phyloP scores from a whole-genome alignment of 2,113 vertebrate genomes.

The Haplotaxodon microlepis region DNA sequence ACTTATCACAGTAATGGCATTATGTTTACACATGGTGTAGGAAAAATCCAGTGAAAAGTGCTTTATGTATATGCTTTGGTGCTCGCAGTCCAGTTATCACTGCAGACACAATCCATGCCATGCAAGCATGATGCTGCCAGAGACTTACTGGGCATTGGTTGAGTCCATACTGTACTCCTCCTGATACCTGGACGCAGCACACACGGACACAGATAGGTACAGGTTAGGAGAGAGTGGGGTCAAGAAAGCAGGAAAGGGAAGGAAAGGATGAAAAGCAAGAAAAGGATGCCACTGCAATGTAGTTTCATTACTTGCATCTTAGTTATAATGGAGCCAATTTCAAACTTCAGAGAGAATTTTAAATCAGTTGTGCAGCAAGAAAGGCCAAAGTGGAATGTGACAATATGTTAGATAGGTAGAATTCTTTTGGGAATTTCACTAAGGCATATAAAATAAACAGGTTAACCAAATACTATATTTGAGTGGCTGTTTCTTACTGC shows the following conservation, averaged over 20 bases:
- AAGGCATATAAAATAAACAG: not conserved
- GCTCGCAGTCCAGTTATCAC: not conserved
- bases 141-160: slow-evolving; percentile 83
- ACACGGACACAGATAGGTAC: slow-evolving; percentile 63
- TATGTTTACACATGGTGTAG: not conserved
- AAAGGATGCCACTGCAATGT: not conserved
- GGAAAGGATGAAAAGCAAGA: not conserved
- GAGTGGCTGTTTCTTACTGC: not conserved
- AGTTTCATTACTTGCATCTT: not conserved
- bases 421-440: not conserved
- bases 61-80: not conserved
- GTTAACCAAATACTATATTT: not conserved
- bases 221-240: slow-evolving; percentile 29
- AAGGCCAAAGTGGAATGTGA: not conserved
- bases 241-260: not conserved
- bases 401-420: not conserved
- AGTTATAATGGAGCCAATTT: not conserved
- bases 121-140: slow-evolving; percentile 61
- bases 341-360: not conserved
- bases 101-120: slow-evolving; percentile 50
- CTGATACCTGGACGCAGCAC: slow-evolving; percentile 69
- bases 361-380: not conserved
- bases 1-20: not conserved
- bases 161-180: slow-evolving; percentile 93
- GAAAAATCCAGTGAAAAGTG: not conserved